These are phyloP conservation scores for Macaca mulatta DNA, from an alignment of 2,113 vertebrate species.

Conservation along the genomic window DNA sequence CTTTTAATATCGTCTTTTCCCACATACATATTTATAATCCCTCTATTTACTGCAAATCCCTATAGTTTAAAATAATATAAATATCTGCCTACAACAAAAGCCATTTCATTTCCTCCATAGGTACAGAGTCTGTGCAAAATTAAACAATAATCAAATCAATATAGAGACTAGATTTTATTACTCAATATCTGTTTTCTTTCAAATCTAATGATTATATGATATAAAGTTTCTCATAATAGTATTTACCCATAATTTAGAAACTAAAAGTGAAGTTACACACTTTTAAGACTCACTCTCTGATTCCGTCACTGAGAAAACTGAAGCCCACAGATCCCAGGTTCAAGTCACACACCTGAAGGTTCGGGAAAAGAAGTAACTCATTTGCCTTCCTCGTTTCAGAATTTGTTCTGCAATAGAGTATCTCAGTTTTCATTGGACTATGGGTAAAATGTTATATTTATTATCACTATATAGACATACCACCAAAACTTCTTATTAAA, in stretches of 20 bases:
- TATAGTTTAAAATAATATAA: not conserved
- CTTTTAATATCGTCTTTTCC: not conserved
- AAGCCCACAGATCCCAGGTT: not conserved
- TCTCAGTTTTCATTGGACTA: not conserved
- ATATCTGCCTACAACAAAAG: not conserved
- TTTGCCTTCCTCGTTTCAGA: not conserved
- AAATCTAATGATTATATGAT: not conserved
- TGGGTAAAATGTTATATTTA: not conserved
- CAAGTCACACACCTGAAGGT: not conserved
- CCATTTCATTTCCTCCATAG: not conserved
- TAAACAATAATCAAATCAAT: not conserved
- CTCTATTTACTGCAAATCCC: not conserved
- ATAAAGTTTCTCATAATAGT: not conserved
- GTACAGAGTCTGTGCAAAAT: not conserved
- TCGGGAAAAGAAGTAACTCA: not conserved
- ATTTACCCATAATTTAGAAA: not conserved
- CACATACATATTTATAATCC: not conserved
- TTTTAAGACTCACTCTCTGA: not conserved
- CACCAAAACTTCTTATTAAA: not conserved
- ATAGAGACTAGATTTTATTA: not conserved
- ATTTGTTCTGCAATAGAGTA: not conserved
- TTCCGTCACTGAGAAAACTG: not conserved
- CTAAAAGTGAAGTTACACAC: not conserved
- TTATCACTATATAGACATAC: not conserved
- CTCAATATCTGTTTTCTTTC: not conserved